These are phyloP conservation scores for Propsilocerus akamusi DNA, from an alignment of 1,140 invertebrate genomes.

Conservation along the genomic window DNA sequence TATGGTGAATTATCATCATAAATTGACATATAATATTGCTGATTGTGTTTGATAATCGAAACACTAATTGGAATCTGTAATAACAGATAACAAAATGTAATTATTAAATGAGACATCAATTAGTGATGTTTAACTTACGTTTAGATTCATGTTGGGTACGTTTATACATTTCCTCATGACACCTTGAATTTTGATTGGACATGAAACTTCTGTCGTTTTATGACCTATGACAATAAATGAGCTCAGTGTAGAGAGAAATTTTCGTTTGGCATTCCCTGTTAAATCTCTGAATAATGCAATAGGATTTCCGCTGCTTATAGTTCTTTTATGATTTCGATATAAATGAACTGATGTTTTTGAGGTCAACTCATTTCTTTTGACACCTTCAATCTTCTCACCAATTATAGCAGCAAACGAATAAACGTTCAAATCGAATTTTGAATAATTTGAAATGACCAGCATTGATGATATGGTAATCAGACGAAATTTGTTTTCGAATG, in stretches of 20 bases:
- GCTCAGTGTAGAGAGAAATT: background rate
- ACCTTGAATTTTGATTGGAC: background rate
- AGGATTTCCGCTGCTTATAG: background rate
- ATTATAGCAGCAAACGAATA: background rate
- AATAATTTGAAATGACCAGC: constrained; percentile 1
- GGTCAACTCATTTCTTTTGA: background rate
- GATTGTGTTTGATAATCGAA: constrained; percentile 17
- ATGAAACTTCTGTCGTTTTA: background rate
- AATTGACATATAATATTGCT: constrained; percentile 16
- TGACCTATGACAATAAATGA: background rate
- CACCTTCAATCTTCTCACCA: constrained; percentile 8
- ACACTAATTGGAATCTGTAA: constrained; percentile 14
- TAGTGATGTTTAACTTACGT: constrained; percentile 4
- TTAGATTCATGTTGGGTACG: constrained; percentile 14
- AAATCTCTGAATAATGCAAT: background rate
- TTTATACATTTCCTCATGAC: constrained; percentile 15
- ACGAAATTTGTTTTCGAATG: background rate
- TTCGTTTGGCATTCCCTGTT: background rate
- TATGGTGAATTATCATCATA: constrained; percentile 16
- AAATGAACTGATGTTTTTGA: background rate
- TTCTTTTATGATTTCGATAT: background rate
- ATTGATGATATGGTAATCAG: background rate
- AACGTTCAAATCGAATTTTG: background rate
- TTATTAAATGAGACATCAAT: background rate
- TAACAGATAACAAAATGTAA: background rate